phyloP scores from a whole-genome alignment of 2,888 invertebrate species.

The Criorhina ranunculi region DNA sequence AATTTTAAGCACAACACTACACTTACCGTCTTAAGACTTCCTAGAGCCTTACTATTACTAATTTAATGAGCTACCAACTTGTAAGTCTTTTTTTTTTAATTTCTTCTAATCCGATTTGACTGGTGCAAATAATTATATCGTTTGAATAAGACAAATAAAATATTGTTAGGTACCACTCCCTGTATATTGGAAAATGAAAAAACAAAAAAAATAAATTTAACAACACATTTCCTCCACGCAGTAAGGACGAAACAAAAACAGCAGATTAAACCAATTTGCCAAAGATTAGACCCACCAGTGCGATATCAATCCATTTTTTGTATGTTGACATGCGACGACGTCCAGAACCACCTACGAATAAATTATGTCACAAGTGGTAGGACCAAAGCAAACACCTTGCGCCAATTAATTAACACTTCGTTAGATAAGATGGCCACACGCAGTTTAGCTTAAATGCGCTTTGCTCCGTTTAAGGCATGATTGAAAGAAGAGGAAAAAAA shows the following conservation, averaged over 20 bases:
- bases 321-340: conserved; percentile 68
- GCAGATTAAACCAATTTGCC: conserved; percentile 46
- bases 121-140: no score
- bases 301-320: conserved; percentile 48
- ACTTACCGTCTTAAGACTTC: no score
- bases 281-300: conserved; percentile 50
- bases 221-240: background rate
- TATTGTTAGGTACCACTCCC: no score
- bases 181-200: no score
- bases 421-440: conserved; percentile 68
- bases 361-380: conserved; percentile 64
- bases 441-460: conserved; percentile 60
- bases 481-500: conserved; percentile 32
- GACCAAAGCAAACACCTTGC: conserved; percentile 70
- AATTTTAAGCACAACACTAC: no score
- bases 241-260: background rate
- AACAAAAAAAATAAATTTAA: no score
- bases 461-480: conserved; percentile 27
- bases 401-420: conserved; percentile 75
- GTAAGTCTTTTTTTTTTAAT: no score
- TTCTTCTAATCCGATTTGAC: no score
- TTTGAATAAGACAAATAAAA: no score
- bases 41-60: no score
- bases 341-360: conserved; percentile 65
- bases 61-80: no score